Evolutionary conservation across 2,113 vertebrate species (phyloP).

Genomic region (Puma concolor): DNA sequence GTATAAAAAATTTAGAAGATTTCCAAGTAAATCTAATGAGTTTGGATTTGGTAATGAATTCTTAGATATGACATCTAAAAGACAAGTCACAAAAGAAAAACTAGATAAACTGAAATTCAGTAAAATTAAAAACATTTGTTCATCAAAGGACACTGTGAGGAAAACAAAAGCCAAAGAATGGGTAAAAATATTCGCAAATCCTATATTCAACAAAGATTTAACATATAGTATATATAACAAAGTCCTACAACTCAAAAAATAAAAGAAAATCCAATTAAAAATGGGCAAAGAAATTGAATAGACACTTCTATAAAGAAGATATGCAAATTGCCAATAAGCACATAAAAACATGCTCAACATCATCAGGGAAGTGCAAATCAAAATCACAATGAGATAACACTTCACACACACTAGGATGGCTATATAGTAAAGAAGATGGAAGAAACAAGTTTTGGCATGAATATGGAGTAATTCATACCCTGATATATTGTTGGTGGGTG

Average conservation of each 20-base stretch:
- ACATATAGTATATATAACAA: not conserved
- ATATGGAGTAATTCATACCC: not conserved
- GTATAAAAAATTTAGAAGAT: not conserved
- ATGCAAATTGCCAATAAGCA: not conserved
- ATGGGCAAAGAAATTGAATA: not conserved
- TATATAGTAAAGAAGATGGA: not conserved
- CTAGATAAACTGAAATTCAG: not conserved
- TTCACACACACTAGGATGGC: not conserved
- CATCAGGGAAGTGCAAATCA: not conserved
- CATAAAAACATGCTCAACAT: not conserved
- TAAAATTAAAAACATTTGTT: not conserved
- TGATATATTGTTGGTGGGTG: not conserved
- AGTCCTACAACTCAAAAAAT: not conserved
- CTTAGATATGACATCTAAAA: not conserved
- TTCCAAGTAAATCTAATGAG: not conserved
- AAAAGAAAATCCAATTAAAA: not conserved
- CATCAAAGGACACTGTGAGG: not conserved
- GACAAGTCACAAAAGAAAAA: not conserved
- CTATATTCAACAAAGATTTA: not conserved
- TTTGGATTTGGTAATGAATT: not conserved
- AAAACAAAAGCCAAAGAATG: not conserved
- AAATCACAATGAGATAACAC: not conserved
- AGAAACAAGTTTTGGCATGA: not conserved
- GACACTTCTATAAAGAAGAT: not conserved
- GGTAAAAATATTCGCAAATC: not conserved